phyloP scores from a whole-genome alignment of 2,113 vertebrate genomes.

The Phalacrocorax aristotelis region DNA sequence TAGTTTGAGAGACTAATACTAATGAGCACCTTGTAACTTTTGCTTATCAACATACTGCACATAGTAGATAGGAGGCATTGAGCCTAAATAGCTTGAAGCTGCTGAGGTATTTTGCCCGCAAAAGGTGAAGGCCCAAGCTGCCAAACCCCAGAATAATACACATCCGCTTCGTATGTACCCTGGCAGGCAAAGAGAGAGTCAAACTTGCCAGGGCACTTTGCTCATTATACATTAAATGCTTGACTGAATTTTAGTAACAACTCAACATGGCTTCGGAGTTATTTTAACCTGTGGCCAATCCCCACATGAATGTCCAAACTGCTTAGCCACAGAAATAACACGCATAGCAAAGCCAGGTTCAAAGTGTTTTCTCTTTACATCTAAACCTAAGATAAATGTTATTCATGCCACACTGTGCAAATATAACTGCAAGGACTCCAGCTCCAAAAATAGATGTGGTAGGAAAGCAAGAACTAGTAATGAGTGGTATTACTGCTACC shows the following conservation, averaged over 20 bases:
- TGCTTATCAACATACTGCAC: neutral
- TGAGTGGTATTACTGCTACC: neutral
- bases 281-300: slow-evolving; percentile 54
- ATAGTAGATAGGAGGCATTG: neutral
- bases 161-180: neutral
- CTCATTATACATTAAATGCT: slow-evolving; percentile 10
- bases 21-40: neutral
- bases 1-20: neutral
- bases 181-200: neutral
- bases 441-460: neutral
- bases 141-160: slow-evolving; percentile 27
- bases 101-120: neutral
- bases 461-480: neutral
- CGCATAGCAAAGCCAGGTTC: slow-evolving; percentile 39
- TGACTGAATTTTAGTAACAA: slow-evolving; percentile 25
- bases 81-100: neutral
- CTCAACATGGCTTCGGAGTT: neutral
- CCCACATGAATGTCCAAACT: neutral
- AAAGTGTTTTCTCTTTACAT: slow-evolving; percentile 30
- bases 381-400: slow-evolving; percentile 35
- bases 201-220: slow-evolving; percentile 6
- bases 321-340: slow-evolving; percentile 53
- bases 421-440: slow-evolving; percentile 10
- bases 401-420: slow-evolving; percentile 27
- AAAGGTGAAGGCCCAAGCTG: neutral